Percentiles rank a stretch among this genome's conserved stretches.
Conservation (phyloP, 1,140 invertebrate species). For the Helicorthomorpha holstii region DNA sequence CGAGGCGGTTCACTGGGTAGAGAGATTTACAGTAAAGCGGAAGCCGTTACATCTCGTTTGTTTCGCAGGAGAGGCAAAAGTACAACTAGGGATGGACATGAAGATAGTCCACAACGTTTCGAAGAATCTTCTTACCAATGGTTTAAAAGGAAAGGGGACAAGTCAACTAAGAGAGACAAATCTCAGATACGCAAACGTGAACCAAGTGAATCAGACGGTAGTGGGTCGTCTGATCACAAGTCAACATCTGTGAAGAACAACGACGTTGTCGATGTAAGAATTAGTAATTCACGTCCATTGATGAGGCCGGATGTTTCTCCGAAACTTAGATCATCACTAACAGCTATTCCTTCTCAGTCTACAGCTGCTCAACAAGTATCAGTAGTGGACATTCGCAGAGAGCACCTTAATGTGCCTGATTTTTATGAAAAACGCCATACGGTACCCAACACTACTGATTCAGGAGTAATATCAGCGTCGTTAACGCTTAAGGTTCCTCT, state of each 20-base stretch:
- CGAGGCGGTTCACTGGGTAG: background rate
- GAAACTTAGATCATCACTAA: no score
- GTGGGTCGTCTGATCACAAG: background rate
- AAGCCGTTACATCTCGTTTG: background rate
- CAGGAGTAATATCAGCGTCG: slow-evolving; percentile 51
- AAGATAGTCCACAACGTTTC: background rate
- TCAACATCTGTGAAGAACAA: background rate
- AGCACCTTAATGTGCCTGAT: slow-evolving; percentile 13
- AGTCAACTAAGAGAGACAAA: background rate
- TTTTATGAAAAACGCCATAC: slow-evolving; percentile 11
- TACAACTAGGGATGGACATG: background rate
- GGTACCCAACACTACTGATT: slow-evolving; percentile 16
- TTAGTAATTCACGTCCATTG: background rate
- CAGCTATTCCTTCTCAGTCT: no score
- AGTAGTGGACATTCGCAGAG: slow-evolving; percentile 8
- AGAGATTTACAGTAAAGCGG: background rate
- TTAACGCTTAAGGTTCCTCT: slow-evolving; percentile 49
- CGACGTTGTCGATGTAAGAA: background rate
- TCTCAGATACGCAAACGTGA: background rate
- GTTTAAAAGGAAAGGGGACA: background rate
- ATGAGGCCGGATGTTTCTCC: no score
- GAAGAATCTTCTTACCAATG: background rate
- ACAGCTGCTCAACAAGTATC: slow-evolving; percentile 5
- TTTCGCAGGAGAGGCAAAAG: slow-evolving; percentile 2
- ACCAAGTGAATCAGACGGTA: background rate